phyloP scores from a whole-genome alignment of 2,888 invertebrate genomes.

The Dicyrtomina minuta region DNA sequence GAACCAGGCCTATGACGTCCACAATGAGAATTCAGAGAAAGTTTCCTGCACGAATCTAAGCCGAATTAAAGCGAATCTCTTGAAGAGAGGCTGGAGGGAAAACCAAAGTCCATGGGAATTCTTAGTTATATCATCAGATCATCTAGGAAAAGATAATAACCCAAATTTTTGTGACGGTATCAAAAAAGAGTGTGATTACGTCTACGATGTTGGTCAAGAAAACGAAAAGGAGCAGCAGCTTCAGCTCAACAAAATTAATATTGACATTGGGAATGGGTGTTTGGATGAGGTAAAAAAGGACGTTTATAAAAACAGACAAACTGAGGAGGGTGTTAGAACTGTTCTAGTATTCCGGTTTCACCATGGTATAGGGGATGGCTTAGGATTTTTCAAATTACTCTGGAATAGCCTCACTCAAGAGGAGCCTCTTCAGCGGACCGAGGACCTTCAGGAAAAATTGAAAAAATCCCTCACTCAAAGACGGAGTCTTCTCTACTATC shows the following conservation, averaged over 20 bases:
- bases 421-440: background rate
- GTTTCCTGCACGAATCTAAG: too few relatives aligned
- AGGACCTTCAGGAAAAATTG: too few relatives aligned
- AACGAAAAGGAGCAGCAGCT: background rate
- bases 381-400: slow-evolving; percentile 22
- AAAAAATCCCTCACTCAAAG: background rate
- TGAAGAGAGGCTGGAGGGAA: slow-evolving; percentile 4
- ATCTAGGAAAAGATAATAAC: too few relatives aligned
- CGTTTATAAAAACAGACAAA: too few relatives aligned
- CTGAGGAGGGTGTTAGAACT: background rate
- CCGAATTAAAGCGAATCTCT: slow-evolving; percentile 1
- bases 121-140: too few relatives aligned
- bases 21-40: background rate
- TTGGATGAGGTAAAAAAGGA: background rate
- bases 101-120: slow-evolving; percentile 29
- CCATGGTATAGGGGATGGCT: slow-evolving; percentile 26
- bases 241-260: background rate
- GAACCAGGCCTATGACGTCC: too few relatives aligned
- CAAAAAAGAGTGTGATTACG: background rate
- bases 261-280: too few relatives aligned
- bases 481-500: background rate
- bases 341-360: slow-evolving; percentile 23
- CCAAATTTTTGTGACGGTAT: too few relatives aligned
- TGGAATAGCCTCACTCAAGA: slow-evolving; percentile 15
- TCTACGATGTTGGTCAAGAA: too few relatives aligned